Evolutionary conservation across 2,113 vertebrate species (phyloP), one percentile per base, ranked within the genome.

Genomic region (Burhinus bistriatus): DNA sequence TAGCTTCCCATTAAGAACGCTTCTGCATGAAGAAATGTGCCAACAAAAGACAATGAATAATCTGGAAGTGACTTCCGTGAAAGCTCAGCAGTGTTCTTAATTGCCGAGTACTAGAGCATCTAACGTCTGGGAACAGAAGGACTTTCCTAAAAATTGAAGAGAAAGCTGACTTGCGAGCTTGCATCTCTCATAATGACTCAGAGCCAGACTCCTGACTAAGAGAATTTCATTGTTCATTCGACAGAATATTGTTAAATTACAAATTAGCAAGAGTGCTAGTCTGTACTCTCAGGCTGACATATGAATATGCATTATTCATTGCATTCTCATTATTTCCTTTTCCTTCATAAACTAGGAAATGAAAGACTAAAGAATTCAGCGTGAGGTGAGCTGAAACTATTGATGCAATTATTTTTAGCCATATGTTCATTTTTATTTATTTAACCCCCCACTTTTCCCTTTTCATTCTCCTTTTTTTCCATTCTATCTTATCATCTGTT

Each of bases 121-220:
- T 92, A 55, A 83, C 0, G 62, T 47, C 71, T 95, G 71, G 26
- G 42, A 90, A 62, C 76, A 93, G 87, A 49, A 93, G 79, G 51
- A 66, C 76, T 93, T 94, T 22, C 83, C 90, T 73, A 58, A 90
- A 87, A 89, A 49, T 1, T 71, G 59, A 59, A 55, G n/a, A 83
- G n/a, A 87, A 69, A 73, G 38, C 12, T 86, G 84, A 36, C 82
- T 83, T 88, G 45, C n/a, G 71, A 90, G 71, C 55, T 78, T 81
- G 51, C 29, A 15, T 86, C 62, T 75, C 88, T 89, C 64, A 42
- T 49, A 83, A 77, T 92, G 88, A 86, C 93, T 94, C 93, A 95
- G 85, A 95, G 42, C 45, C 51, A 86, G 83, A 77, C 88, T 93
- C 88, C 85, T 96, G 93, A 95, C 88, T 92, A 89, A 94, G 90